Evolutionary conservation across 2,888 invertebrate genomes (phyloP).

Genomic region (Apodemia duryi): DNA sequence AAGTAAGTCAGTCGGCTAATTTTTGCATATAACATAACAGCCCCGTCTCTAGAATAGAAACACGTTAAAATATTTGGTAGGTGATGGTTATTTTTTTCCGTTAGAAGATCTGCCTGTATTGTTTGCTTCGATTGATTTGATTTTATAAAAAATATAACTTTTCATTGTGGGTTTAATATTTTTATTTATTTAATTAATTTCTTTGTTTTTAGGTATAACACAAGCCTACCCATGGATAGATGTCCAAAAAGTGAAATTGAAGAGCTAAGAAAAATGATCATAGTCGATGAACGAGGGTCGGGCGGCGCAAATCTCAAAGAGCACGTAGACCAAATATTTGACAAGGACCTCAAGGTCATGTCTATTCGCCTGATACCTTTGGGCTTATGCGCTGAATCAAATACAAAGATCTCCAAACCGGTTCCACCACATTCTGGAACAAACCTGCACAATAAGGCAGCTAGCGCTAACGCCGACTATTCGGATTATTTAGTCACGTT

Average conservation of each 20-base stretch:
- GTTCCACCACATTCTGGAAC: slow-evolving; percentile 44
- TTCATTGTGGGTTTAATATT: too few relatives aligned
- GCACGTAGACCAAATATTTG: slow-evolving; percentile 83
- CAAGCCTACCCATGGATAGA: slow-evolving; percentile 83
- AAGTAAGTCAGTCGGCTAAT: too few relatives aligned
- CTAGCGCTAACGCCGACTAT: slow-evolving; percentile 40
- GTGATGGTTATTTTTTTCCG: too few relatives aligned
- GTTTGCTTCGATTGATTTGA: too few relatives aligned
- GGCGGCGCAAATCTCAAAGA: slow-evolving; percentile 61
- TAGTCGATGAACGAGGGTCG: slow-evolving; percentile 79
- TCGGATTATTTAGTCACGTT: slow-evolving; percentile 87
- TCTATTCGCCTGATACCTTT: slow-evolving; percentile 81
- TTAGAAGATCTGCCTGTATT: too few relatives aligned
- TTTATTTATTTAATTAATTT: neutral
- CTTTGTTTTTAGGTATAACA: slow-evolving; percentile 81
- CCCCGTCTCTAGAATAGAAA: too few relatives aligned
- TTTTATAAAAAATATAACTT: too few relatives aligned
- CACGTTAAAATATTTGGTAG: too few relatives aligned
- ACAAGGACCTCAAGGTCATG: slow-evolving; percentile 84
- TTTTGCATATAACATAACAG: too few relatives aligned
- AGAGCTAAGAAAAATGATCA: slow-evolving; percentile 84
- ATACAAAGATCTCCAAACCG: slow-evolving; percentile 56
- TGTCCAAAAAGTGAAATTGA: slow-evolving; percentile 90
- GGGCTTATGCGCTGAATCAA: slow-evolving; percentile 78
- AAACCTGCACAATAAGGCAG: slow-evolving; percentile 52